Conservation (phyloP, 2,888 invertebrate genomes). For the Drosophila mercatorum region DNA sequence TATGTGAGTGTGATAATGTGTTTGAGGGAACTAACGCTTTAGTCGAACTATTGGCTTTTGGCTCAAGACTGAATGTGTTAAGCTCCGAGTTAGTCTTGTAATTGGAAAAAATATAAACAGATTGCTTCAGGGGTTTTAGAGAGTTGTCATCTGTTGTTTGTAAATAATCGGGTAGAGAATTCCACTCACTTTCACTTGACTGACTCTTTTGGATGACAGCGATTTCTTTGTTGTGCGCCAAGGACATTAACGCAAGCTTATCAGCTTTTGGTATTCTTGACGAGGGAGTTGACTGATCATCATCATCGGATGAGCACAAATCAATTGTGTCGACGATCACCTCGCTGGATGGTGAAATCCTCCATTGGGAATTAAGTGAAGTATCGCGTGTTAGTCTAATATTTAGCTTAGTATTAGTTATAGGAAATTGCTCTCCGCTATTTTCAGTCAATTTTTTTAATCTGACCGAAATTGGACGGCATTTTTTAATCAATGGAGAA, state of each 20-base stretch:
- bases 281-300: slow-evolving; percentile 68
- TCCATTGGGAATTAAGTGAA: slow-evolving; percentile 82
- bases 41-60: slow-evolving; percentile 52
- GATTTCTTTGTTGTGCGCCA: slow-evolving; percentile 43
- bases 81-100: slow-evolving; percentile 79
- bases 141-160: slow-evolving; percentile 53
- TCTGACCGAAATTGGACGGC: slow-evolving; percentile 83
- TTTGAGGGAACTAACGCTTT: slow-evolving; percentile 54
- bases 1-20: slow-evolving; percentile 62
- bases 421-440: slow-evolving; percentile 66
- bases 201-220: slow-evolving; percentile 32
- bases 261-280: slow-evolving; percentile 44
- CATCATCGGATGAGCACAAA: slow-evolving; percentile 89
- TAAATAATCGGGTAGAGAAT: slow-evolving; percentile 34
- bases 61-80: slow-evolving; percentile 57
- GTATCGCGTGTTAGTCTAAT: slow-evolving; percentile 83
- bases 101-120: slow-evolving; percentile 83
- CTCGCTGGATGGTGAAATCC: slow-evolving; percentile 82
- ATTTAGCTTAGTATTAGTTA: slow-evolving; percentile 77
- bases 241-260: slow-evolving; percentile 46
- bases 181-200: slow-evolving; percentile 28
- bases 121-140: slow-evolving; percentile 81
- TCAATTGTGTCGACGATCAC: slow-evolving; percentile 87
- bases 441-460: slow-evolving; percentile 82
- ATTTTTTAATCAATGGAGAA: slow-evolving; percentile 82